These are phyloP conservation scores for Micromesistius poutassou DNA, from an alignment of 2,797 vertebrate genomes.

Conservation along the genomic window DNA sequence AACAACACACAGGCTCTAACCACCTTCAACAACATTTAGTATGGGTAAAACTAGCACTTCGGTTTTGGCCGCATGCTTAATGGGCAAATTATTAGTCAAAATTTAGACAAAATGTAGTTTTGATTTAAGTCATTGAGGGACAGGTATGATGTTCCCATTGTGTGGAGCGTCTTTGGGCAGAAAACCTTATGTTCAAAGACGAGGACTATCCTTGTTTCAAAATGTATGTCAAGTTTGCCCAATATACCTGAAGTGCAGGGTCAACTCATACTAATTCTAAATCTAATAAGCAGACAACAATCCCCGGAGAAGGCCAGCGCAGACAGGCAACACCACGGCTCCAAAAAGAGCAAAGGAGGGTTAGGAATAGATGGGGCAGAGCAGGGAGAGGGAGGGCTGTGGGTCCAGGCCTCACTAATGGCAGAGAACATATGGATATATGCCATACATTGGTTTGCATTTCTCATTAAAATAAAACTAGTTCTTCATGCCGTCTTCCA, in stretches of 20 bases:
- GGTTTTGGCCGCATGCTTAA: constrained; percentile 35
- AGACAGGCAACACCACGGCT: constrained; percentile 96
- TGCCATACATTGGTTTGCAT: background rate
- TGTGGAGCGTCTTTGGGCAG: constrained; percentile 31
- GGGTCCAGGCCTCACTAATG: background rate
- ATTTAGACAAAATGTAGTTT: background rate
- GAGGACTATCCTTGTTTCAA: background rate
- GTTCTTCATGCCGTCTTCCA: background rate
- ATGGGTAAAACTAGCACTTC: constrained; percentile 66
- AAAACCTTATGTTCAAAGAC: background rate
- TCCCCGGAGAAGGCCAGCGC: constrained; percentile 88
- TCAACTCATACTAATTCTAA: constrained; percentile 25
- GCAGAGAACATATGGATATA: background rate
- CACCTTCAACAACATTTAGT: constrained; percentile 64
- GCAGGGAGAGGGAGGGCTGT: constrained; percentile 55
- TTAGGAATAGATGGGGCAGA: background rate
- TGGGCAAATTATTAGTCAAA: background rate
- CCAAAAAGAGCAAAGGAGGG: constrained; percentile 71
- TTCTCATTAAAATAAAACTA: background rate
- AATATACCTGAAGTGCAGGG: constrained; percentile 15
- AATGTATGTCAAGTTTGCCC: constrained; percentile 8
- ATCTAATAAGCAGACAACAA: constrained; percentile 55
- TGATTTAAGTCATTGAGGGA: constrained; percentile 34
- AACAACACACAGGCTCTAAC: constrained; percentile 77
- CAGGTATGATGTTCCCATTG: constrained; percentile 49